phyloP scores from a whole-genome alignment of 2,113 vertebrate genomes.

The Onychostoma macrolepis region DNA sequence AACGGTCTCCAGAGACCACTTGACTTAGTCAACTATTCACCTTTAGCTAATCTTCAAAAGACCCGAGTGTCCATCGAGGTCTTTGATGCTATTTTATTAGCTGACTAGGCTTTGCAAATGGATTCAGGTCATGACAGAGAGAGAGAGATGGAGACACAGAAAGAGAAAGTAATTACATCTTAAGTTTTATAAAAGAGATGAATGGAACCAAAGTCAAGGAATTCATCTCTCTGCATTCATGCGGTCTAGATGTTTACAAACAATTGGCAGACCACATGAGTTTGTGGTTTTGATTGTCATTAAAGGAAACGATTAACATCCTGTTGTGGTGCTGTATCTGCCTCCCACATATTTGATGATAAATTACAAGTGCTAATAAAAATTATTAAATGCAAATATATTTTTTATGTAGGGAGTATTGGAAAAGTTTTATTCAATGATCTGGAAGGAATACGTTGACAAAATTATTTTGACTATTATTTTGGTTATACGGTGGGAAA shows the following conservation, averaged over 20 bases:
- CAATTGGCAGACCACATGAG: neutral
- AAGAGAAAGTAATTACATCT: slow-evolving; percentile 53
- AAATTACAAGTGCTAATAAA: slow-evolving; percentile 34
- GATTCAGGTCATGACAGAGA: slow-evolving; percentile 10
- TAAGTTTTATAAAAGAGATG: slow-evolving; percentile 49
- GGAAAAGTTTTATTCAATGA: neutral
- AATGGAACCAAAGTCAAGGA: slow-evolving; percentile 17
- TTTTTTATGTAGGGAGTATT: neutral
- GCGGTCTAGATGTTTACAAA: slow-evolving; percentile 5
- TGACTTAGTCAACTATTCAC: slow-evolving; percentile 16
- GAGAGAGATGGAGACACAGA: slow-evolving; percentile 16
- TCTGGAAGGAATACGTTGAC: neutral
- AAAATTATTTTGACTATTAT: neutral
- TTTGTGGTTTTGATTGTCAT: neutral
- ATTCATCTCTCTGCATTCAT: neutral
- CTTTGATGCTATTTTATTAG: slow-evolving; percentile 17
- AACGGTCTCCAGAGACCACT: neutral
- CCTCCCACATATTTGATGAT: slow-evolving; percentile 11
- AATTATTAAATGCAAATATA: neutral
- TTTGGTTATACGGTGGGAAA: neutral
- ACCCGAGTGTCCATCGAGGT: slow-evolving; percentile 14
- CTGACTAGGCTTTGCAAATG: slow-evolving; percentile 27
- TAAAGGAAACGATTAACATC: neutral
- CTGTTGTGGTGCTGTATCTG: neutral
- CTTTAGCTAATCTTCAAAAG: slow-evolving; percentile 23